Evolutionary conservation across 2,113 vertebrate species (phyloP).

Genomic region (Eptatretus burgeri): DNA sequence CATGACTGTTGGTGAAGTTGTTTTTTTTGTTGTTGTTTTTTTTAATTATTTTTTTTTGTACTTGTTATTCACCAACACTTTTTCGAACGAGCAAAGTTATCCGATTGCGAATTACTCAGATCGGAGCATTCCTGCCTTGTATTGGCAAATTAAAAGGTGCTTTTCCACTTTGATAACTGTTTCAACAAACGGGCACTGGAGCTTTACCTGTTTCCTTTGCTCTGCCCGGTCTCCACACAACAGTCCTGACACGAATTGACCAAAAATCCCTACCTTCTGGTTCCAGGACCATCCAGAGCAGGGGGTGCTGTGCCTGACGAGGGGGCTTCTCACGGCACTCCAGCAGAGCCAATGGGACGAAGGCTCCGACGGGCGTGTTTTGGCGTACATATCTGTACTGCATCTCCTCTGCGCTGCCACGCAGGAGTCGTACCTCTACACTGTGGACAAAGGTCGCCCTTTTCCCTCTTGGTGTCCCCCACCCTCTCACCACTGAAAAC

Average conservation of each 20-base stretch:
- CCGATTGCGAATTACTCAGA: too few relatives aligned
- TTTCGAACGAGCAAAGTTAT: too few relatives aligned
- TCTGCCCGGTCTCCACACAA: background rate
- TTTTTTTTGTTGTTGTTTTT: background rate
- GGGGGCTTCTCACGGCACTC: conserved; percentile 67
- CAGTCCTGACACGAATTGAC: background rate
- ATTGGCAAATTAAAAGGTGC: too few relatives aligned
- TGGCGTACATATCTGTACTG: conserved; percentile 48
- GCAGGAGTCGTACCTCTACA: conserved; percentile 48
- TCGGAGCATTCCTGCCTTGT: too few relatives aligned
- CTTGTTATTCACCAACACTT: too few relatives aligned
- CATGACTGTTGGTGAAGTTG: too few relatives aligned
- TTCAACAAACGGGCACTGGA: too few relatives aligned
- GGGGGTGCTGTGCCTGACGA: conserved; percentile 59
- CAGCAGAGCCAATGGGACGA: conserved; percentile 96
- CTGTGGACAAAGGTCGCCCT: conserved; percentile 29
- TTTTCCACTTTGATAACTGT: too few relatives aligned
- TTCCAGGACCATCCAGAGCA: conserved; percentile 75
- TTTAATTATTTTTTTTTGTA: background rate
- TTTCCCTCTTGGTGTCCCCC: too few relatives aligned
- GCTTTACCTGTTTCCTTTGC: background rate
- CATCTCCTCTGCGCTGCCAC: conserved; percentile 65
- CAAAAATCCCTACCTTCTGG: background rate
- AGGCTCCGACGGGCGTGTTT: conserved; percentile 46
- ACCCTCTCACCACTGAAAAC: too few relatives aligned